phyloP scores from a whole-genome alignment of 2,888 invertebrate genomes.

The Ptycholaimellus sp. region DNA sequence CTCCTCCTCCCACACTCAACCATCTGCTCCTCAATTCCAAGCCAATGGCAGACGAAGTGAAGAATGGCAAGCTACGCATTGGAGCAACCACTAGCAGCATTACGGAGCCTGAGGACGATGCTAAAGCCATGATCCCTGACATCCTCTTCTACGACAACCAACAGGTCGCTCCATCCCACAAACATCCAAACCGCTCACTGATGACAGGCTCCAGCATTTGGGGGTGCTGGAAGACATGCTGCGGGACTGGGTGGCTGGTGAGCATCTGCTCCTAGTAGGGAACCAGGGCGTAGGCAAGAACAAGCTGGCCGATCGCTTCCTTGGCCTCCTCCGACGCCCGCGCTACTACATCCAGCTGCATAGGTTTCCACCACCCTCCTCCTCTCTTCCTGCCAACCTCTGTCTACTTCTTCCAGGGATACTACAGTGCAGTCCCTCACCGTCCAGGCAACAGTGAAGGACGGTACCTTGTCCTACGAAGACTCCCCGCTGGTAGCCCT shows the following conservation, averaged over 20 bases:
- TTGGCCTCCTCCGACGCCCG: conserved; percentile 63
- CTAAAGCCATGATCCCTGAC: conserved; percentile 68
- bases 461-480: conserved; percentile 67
- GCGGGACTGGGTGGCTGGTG: conserved; percentile 65
- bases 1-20: too few relatives aligned
- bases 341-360: conserved; percentile 82
- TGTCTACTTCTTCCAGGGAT: conserved; percentile 37
- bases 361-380: conserved; percentile 19
- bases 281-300: conserved; percentile 96
- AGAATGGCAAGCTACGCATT: conserved; percentile 36
- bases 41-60: conserved; percentile 16
- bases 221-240: conserved; percentile 56
- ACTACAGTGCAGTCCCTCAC: conserved; percentile 82
- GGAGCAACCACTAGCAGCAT: conserved; percentile 38
- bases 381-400: background rate
- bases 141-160: conserved; percentile 79
- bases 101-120: too few relatives aligned
- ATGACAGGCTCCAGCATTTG: conserved; percentile 42
- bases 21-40: too few relatives aligned
- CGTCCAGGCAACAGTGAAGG: conserved; percentile 62
- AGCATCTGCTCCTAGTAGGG: conserved; percentile 75
- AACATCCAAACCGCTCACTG: background rate
- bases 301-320: conserved; percentile 67
- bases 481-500: conserved; percentile 86
- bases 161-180: conserved; percentile 34